Conservation (phyloP, 2,113 vertebrate species). For the Corythornis vintsioides region DNA sequence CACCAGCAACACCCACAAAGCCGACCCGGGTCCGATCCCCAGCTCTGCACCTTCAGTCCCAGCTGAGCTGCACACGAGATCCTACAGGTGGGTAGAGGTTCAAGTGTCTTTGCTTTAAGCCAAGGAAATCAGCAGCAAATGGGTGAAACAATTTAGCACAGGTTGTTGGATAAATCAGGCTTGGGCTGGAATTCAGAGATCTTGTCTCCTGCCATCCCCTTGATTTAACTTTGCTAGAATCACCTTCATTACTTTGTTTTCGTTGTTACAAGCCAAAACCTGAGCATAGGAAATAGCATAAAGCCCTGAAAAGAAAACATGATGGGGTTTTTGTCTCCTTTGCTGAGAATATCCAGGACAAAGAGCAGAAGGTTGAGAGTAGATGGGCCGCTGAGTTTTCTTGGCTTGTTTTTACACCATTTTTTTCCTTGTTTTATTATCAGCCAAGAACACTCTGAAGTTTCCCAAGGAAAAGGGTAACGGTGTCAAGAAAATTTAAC, state of each 20-base stretch:
- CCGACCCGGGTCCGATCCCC: too few relatives aligned
- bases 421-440: neutral
- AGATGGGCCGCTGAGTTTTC: neutral
- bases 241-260: slow-evolving; percentile 21
- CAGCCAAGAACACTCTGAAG: neutral
- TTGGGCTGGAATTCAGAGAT: neutral
- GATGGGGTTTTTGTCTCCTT: slow-evolving; percentile 29
- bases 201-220: neutral
- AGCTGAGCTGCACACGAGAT: too few relatives aligned
- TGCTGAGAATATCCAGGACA: neutral
- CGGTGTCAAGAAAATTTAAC: slow-evolving; percentile 30
- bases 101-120: neutral
- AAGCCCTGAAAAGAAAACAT: slow-evolving; percentile 2
- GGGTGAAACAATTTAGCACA: neutral
- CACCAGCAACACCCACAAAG: too few relatives aligned
- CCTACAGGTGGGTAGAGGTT: rapidly evolving
- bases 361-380: slow-evolving; percentile 2
- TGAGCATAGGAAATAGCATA: neutral
- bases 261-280: neutral
- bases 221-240: neutral
- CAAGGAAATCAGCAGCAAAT: neutral
- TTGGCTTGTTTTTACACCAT: neutral
- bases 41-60: too few relatives aligned
- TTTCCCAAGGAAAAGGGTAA: slow-evolving; percentile 45
- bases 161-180: neutral